Conservation (phyloP, 1,140 invertebrate species). For the Bombus polaris region DNA sequence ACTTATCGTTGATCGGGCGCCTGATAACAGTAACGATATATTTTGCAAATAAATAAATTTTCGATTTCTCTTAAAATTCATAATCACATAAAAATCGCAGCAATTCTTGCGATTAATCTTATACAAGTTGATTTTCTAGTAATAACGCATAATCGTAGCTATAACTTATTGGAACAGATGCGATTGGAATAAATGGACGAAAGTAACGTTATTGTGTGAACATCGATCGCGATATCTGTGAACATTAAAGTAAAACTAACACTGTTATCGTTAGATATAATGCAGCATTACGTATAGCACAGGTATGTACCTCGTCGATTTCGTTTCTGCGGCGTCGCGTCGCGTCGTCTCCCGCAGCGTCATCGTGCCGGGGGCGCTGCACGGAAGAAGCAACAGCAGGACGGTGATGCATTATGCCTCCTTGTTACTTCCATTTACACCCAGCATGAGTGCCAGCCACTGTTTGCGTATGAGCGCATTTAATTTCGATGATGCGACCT, state of each 20-base stretch:
- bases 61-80: background rate
- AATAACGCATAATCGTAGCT: background rate
- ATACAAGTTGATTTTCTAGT: background rate
- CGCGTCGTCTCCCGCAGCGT: conserved; percentile 50
- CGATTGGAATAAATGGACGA: too few species aligned
- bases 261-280: too few species aligned
- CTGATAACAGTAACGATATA: background rate
- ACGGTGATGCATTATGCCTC: conserved; percentile 61
- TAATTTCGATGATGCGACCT: conserved; percentile 56
- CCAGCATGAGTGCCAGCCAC: conserved; percentile 59
- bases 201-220: too few species aligned
- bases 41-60: background rate
- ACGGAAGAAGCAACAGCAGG: conserved; percentile 55
- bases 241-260: too few species aligned
- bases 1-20: background rate
- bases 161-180: too few species aligned
- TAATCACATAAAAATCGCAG: background rate
- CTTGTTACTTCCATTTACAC: conserved; percentile 61
- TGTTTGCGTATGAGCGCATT: conserved; percentile 47
- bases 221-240: too few species aligned
- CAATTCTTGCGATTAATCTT: background rate
- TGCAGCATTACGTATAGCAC: background rate
- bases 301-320: conserved; percentile 31
- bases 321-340: conserved; percentile 26
- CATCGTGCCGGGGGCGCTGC: conserved; percentile 11